Percentiles rank a stretch among this genome's conserved stretches.
Evolutionary conservation across 2,113 vertebrate species (phyloP).

Genomic region (Leucoraja erinaceus): DNA sequence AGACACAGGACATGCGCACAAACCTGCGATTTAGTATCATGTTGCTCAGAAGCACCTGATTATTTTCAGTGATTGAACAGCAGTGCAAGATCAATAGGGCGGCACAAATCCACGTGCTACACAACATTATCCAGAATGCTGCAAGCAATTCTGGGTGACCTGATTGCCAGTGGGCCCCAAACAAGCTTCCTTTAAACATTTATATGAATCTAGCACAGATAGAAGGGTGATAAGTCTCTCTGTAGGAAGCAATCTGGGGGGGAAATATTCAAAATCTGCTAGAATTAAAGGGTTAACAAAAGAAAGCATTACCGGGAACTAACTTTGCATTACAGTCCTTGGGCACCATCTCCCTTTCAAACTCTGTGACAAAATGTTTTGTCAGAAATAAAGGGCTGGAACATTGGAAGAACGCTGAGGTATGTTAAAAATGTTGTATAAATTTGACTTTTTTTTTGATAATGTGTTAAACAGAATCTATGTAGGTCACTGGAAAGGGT

Average conservation of each 20-base stretch:
- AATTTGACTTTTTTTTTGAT: conserved; percentile 37
- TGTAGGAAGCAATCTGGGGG: neutral
- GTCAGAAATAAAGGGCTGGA: conserved; percentile 33
- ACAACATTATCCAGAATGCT: too few relatives aligned
- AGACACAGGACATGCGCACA: too few relatives aligned
- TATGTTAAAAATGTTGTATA: conserved; percentile 38
- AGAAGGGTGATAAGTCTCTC: neutral
- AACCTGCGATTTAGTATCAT: neutral
- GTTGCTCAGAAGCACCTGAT: neutral
- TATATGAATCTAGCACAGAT: neutral
- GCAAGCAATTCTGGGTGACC: neutral
- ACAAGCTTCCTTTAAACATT: neutral
- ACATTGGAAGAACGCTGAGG: conserved; percentile 22
- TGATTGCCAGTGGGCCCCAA: neutral
- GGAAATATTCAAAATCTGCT: neutral
- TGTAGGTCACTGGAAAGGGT: conserved; percentile 35
- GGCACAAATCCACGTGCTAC: neutral
- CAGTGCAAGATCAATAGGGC: too few relatives aligned
- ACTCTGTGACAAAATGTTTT: conserved; percentile 36
- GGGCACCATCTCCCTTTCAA: conserved; percentile 19
- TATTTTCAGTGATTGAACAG: too few relatives aligned
- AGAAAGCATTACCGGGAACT: neutral
- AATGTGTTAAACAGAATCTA: conserved; percentile 39
- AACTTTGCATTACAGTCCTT: neutral
- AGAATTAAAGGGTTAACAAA: neutral